phyloP scores from a whole-genome alignment of 2,888 invertebrate genomes.

The Spodoptera littoralis region DNA sequence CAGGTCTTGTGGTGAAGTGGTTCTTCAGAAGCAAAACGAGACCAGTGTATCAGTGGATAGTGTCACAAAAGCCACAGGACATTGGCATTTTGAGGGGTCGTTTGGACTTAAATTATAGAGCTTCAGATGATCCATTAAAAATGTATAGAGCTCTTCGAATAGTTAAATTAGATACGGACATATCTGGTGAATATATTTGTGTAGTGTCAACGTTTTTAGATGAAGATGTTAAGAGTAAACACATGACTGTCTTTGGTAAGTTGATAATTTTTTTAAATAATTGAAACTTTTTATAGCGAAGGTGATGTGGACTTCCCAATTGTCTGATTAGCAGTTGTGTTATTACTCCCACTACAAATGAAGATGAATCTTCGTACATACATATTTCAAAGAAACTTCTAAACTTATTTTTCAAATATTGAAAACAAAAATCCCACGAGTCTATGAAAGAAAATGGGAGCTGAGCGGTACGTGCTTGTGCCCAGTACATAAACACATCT shows the following conservation, averaged over 20 bases:
- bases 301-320: too few species aligned
- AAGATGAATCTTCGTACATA: too few species aligned
- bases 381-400: too few species aligned
- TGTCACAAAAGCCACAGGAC: slow-evolving; percentile 90
- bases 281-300: too few species aligned
- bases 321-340: too few species aligned
- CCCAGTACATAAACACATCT: too few species aligned
- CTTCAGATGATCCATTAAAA: slow-evolving; percentile 90
- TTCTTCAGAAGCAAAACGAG: slow-evolving; percentile 91
- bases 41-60: slow-evolving; percentile 94
- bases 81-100: slow-evolving; percentile 88
- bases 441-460: too few species aligned
- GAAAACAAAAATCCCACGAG: too few species aligned
- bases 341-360: too few species aligned
- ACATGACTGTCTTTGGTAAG: slow-evolving; percentile 92
- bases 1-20: slow-evolving; percentile 93
- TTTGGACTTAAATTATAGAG: slow-evolving; percentile 91
- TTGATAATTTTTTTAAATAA: slow-evolving; percentile 33
- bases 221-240: slow-evolving; percentile 91
- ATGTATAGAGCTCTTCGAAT: slow-evolving; percentile 93
- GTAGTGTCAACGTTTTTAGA: slow-evolving; percentile 92
- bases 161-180: slow-evolving; percentile 91
- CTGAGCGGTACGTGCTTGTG: too few species aligned
- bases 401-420: too few species aligned
- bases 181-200: slow-evolving; percentile 93